Evolutionary conservation across 2,797 vertebrate species (phyloP).

Genomic region (Chelon auratus): DNA sequence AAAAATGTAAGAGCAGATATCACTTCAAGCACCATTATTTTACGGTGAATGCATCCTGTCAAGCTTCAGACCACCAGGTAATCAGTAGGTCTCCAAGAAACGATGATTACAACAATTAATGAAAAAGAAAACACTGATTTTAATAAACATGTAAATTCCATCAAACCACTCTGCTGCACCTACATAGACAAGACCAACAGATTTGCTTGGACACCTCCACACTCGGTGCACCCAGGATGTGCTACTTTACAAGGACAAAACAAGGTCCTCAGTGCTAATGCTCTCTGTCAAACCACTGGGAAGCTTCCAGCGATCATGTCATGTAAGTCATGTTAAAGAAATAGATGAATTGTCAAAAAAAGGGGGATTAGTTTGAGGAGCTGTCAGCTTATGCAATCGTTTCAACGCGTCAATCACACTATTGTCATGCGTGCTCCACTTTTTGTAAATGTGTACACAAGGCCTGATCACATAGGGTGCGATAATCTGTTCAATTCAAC

Average conservation of each 20-base stretch:
- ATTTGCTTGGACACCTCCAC: not conserved
- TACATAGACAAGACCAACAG: slow-evolving; percentile 7
- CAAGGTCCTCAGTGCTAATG: not conserved
- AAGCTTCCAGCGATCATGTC: slow-evolving; percentile 4
- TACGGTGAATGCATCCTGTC: not conserved
- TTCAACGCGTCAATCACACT: slow-evolving; percentile 31
- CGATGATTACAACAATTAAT: too few relatives aligned
- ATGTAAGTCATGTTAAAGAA: slow-evolving; percentile 14
- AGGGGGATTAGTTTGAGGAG: slow-evolving; percentile 4
- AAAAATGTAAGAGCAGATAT: not conserved
- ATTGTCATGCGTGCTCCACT: slow-evolving; percentile 34
- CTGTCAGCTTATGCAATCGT: slow-evolving; percentile 23
- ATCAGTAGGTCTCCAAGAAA: too few relatives aligned
- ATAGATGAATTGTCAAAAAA: not conserved
- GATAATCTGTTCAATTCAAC: slow-evolving; percentile 47
- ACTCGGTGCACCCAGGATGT: not conserved
- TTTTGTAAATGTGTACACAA: slow-evolving; percentile 24
- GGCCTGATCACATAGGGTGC: slow-evolving; percentile 15
- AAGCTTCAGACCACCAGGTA: not conserved
- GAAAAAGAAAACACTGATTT: too few relatives aligned
- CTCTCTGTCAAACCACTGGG: not conserved
- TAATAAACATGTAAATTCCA: not conserved
- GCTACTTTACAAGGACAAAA: not conserved
- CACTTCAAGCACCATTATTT: not conserved
- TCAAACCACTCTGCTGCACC: not conserved